Percentiles rank a stretch among this genome's conserved stretches.
These are phyloP conservation scores for Chrysomallon squamiferum DNA, from an alignment of 1,140 invertebrate genomes.

Conservation along the genomic window DNA sequence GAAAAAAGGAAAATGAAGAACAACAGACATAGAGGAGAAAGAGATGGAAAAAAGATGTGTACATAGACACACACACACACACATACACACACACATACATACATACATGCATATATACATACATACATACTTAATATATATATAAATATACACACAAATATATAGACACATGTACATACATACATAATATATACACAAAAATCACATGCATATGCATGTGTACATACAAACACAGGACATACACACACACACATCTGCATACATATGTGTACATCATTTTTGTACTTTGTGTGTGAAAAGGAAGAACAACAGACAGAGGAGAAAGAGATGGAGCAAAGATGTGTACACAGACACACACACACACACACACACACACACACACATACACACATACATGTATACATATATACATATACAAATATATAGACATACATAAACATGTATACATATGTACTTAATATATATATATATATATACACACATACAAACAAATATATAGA, in stretches of 20 bases:
- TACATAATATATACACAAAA: neutral
- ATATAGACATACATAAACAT: no score
- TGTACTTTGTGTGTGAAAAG: neutral
- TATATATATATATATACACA: no score
- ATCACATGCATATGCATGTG: neutral
- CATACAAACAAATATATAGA: no score
- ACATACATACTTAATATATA: neutral
- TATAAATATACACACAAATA: neutral
- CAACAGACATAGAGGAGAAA: no score
- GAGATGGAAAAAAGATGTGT: no score
- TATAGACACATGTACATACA: neutral
- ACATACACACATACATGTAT: no score
- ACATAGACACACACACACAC: no score
- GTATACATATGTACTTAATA: no score
- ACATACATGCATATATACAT: neutral
- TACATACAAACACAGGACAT: neutral
- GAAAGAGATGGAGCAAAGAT: neutral
- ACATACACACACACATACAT: neutral
- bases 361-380: neutral
- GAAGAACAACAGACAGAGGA: neutral
- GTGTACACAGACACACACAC: neutral
- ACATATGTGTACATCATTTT: neutral
- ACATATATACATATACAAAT: no score
- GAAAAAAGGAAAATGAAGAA: no score
- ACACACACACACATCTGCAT: neutral